Conservation (phyloP, 2,888 invertebrate genomes). For the Norana najaformis region DNA sequence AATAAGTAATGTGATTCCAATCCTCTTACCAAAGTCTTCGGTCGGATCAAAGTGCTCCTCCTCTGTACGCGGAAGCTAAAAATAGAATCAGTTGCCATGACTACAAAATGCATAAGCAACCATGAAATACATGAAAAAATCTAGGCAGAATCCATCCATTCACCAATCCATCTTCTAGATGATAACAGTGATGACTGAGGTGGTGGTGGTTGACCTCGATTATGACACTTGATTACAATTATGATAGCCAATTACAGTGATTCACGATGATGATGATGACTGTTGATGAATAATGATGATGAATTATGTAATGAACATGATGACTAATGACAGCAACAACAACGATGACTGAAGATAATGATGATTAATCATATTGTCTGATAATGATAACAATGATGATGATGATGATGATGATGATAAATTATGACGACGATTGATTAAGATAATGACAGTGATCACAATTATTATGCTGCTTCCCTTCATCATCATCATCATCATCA, state of each 20-base stretch:
- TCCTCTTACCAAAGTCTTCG: background rate
- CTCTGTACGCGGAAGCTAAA: slow-evolving; percentile 18
- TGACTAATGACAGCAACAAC: too few relatives aligned
- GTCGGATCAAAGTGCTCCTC: background rate
- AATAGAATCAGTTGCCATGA: slow-evolving; percentile 9
- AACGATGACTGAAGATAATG: too few relatives aligned
- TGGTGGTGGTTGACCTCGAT: too few relatives aligned
- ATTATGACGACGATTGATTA: background rate
- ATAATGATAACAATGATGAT: too few relatives aligned
- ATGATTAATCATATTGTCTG: too few relatives aligned
- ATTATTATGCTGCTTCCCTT: background rate
- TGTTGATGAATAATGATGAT: too few relatives aligned
- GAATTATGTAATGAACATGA: too few relatives aligned
- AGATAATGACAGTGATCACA: background rate
- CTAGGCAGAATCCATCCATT: background rate
- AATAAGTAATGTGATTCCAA: background rate
- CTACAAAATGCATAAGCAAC: background rate
- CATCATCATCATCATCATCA: slow-evolving; percentile 10
- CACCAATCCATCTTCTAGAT: too few relatives aligned
- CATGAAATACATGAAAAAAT: background rate
- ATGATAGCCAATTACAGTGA: too few relatives aligned
- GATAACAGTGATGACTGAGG: background rate
- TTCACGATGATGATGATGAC: too few relatives aligned
- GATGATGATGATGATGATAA: background rate
- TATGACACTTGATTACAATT: background rate